These are phyloP conservation scores for Myotis brandtii DNA, from an alignment of 2,113 vertebrate species.

Conservation along the genomic window DNA sequence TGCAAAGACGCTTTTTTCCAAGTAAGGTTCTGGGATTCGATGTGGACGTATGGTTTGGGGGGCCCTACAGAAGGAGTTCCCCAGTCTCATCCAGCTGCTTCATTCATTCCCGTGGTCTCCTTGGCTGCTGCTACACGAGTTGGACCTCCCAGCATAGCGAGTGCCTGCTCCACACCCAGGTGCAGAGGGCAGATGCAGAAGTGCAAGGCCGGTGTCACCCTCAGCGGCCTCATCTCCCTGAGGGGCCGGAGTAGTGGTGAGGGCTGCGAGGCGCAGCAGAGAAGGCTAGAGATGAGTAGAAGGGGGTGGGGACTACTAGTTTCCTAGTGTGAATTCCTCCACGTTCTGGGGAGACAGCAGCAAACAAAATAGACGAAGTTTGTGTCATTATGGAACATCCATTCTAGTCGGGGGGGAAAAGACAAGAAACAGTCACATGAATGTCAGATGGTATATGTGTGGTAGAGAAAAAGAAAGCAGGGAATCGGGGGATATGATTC, in stretches of 20 bases:
- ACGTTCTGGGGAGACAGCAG: neutral
- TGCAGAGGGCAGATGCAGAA: too few species aligned
- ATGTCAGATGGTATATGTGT: neutral
- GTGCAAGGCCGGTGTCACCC: neutral
- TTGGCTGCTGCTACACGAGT: neutral
- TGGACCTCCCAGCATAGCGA: neutral
- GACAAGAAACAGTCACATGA: neutral
- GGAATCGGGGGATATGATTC: neutral
- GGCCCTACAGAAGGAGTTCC: neutral
- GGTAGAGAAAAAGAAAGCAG: neutral
- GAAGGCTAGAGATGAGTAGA: neutral
- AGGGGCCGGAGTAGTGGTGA: neutral
- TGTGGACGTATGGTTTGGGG: neutral
- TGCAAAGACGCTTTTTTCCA: neutral
- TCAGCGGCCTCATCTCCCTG: neutral
- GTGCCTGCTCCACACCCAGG: neutral
- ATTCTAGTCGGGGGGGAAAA: neutral
- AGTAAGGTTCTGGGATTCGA: neutral
- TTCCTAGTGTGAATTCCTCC: neutral
- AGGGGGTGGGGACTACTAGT: accelerated
- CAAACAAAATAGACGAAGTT: neutral
- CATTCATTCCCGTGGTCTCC: neutral
- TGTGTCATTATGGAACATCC: neutral
- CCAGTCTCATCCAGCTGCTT: neutral
- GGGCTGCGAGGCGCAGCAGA: neutral